Evolutionary conservation across 2,888 invertebrate species (phyloP), one percentile per base, ranked within the genome.

Genomic region (Strigamia transsilvanica): DNA sequence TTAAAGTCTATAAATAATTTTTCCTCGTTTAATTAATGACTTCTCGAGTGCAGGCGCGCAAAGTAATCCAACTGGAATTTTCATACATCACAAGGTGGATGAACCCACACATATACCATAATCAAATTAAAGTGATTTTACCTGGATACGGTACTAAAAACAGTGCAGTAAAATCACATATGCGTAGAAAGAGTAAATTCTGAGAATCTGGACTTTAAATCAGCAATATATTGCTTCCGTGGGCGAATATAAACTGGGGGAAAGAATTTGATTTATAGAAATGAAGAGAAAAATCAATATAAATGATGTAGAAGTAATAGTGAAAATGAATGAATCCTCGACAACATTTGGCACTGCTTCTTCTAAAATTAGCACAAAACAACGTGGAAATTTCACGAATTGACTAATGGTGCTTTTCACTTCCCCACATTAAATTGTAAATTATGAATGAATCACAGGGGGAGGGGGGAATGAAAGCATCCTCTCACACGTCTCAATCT

Each of bases 341-440:
- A 18, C 5, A 56, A 18, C n/a, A 5, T 56, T 56, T 56, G 56
- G 18, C 56, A 56, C 18, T 56, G 56, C 21, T 18, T 18, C 21
- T 18, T 18, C 56, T 56, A 18, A 56, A 56, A 56, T 56, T 56
- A 56, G 18, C 18, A 18, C n/a, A 56, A 56, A 27, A 56, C 56
- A 56, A n/a, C 56, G 18, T 56, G 18, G n/a, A 56, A 56, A n/a
- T 18, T 56, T 56, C n/a, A 21, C 56, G 18, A 56, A 38, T 6
- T 56, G 56, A 56, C 4, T 56, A 56, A 56, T 56, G 56, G 56
- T 56, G 56, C 56, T 56, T 18, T 56, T 56, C 18, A 56, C 56
- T 56, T 56, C n/a, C 21, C 56, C 18, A 56, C 56, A 56, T 56
- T 56, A 56, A 56, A 56, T n/a, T 56, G 56, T 56, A 56, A 56